Evolutionary conservation across 2,113 vertebrate genomes (phyloP).

Genomic region (Spea multiplicata): DNA sequence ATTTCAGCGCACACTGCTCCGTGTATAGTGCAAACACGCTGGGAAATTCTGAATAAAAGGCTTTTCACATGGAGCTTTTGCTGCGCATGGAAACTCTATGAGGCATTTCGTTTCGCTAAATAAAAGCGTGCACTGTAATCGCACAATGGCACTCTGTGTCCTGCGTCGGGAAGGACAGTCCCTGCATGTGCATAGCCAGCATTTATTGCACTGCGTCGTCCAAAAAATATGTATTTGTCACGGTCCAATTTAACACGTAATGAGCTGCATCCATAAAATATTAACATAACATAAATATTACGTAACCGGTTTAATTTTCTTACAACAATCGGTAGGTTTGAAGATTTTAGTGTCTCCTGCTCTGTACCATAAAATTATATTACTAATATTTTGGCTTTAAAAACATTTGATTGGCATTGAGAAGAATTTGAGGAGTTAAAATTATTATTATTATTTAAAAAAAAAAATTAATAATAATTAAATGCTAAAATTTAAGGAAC

Average conservation of each 20-base stretch:
- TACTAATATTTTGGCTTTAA: too few species aligned
- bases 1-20: not conserved
- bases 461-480: too few species aligned
- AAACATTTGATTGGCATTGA: too few species aligned
- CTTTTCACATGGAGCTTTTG: not conserved
- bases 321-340: not conserved
- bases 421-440: too few species aligned
- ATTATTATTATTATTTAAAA: too few species aligned
- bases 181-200: not conserved
- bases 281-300: not conserved
- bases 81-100: not conserved
- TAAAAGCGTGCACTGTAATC: not conserved
- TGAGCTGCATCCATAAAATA: constrained; percentile 1
- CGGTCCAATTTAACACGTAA: not conserved
- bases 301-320: not conserved
- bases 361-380: not conserved
- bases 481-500: too few species aligned
- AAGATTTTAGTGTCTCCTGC: not conserved
- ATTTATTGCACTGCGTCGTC: constrained; percentile 15
- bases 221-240: constrained; percentile 6
- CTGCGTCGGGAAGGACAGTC: not conserved
- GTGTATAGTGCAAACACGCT: not conserved
- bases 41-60: not conserved
- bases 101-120: constrained; percentile 4
- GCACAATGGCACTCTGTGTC: constrained; percentile 6